phyloP scores from a whole-genome alignment of 30 jellyfish, hydroid and myxozoan species.

The Aurelia coerulea region DNA sequence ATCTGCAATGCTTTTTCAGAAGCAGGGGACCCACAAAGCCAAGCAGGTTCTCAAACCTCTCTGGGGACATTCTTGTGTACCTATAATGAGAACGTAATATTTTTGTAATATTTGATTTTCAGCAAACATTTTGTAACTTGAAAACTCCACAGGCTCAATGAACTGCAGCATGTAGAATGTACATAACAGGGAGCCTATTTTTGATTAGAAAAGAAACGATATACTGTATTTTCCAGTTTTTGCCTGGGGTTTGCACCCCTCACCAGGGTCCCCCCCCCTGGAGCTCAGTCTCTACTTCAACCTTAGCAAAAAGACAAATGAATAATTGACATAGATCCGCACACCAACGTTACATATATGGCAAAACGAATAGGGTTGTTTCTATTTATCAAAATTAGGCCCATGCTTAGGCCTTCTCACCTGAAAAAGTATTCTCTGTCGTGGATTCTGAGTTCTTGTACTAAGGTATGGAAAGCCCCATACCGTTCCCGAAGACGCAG shows the following conservation, averaged over 20 bases:
- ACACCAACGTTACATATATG: no score
- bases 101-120: slow-evolving; percentile 5
- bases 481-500: slow-evolving; percentile 28
- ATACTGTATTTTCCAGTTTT: not conserved
- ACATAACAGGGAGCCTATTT: not conserved
- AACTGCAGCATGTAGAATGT: slow-evolving; percentile 25
- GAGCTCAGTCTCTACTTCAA: slow-evolving; percentile 15
- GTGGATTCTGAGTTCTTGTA: slow-evolving; percentile 35
- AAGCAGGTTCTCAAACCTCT: slow-evolving; percentile 30
- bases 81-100: not conserved
- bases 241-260: slow-evolving; percentile 1
- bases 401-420: slow-evolving; percentile 13
- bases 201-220: not conserved
- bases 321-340: no score
- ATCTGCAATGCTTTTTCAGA: slow-evolving; percentile 16
- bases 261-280: not conserved
- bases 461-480: slow-evolving; percentile 41
- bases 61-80: slow-evolving; percentile 48
- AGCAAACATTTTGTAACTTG: slow-evolving; percentile 31
- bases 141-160: slow-evolving; percentile 3
- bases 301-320: no score
- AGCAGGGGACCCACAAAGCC: slow-evolving; percentile 37
- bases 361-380: no score
- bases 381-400: slow-evolving; percentile 6
- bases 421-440: slow-evolving; percentile 55